phyloP scores from a whole-genome alignment of 1,140 invertebrate species.

The Pissodes strobi region DNA sequence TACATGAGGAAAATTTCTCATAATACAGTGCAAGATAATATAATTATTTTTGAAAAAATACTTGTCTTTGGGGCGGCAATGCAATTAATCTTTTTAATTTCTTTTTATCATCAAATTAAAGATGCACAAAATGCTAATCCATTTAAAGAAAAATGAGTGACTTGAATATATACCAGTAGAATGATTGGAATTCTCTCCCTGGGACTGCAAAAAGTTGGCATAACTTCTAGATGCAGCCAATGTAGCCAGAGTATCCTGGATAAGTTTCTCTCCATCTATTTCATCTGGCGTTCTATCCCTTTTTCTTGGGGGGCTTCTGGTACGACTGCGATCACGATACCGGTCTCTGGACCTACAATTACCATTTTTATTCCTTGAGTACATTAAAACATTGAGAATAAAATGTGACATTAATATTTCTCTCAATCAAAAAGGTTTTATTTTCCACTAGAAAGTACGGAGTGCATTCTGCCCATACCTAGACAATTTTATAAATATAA shows the following conservation, averaged over 20 bases:
- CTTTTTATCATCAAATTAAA: background rate
- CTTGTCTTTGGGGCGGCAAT: too few relatives aligned
- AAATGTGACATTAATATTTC: too few relatives aligned
- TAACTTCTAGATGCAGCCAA: slow-evolving; percentile 59
- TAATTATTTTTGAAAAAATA: too few relatives aligned
- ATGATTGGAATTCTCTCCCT: slow-evolving; percentile 54
- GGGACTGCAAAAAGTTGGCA: slow-evolving; percentile 57
- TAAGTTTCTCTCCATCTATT: slow-evolving; percentile 52
- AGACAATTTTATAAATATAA: too few relatives aligned
- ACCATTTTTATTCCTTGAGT: too few relatives aligned
- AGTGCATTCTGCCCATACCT: too few relatives aligned
- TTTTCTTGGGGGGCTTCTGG: slow-evolving; percentile 54
- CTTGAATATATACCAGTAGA: slow-evolving; percentile 41
- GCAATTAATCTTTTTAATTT: background rate
- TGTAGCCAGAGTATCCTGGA: slow-evolving; percentile 56
- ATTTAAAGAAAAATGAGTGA: background rate
- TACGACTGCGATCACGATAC: slow-evolving; percentile 56
- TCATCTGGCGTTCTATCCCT: slow-evolving; percentile 56
- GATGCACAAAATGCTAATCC: too few relatives aligned
- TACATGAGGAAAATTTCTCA: too few relatives aligned
- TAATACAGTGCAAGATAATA: too few relatives aligned
- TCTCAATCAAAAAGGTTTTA: too few relatives aligned
- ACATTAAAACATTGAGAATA: too few relatives aligned
- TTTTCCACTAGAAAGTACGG: too few relatives aligned
- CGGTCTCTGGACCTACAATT: slow-evolving; percentile 58